phyloP scores from a whole-genome alignment of 2,113 vertebrate genomes.

The Callocephalon fimbriatum region DNA sequence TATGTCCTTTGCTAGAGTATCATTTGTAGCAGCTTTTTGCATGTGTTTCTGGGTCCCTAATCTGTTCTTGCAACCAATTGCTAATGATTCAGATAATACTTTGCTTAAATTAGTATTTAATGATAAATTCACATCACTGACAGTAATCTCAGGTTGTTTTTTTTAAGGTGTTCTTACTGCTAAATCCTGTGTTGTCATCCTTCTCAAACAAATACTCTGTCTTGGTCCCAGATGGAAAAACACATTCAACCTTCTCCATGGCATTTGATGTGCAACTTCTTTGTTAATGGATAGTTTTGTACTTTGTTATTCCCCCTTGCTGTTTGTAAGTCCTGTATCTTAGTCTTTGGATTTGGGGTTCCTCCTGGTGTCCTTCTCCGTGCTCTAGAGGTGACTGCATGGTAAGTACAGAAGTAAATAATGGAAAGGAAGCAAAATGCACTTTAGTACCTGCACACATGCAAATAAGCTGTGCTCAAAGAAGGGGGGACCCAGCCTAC shows the following conservation, averaged over 20 bases:
- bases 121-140: not conserved
- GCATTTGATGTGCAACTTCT: not conserved
- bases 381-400: fast-evolving
- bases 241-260: not conserved
- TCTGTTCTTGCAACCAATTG: not conserved
- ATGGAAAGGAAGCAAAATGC: not conserved
- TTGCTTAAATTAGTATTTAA: not conserved
- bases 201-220: not conserved
- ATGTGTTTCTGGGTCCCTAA: not conserved
- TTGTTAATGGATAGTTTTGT: not conserved
- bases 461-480: fast-evolving
- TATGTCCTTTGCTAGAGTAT: not conserved
- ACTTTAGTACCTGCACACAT: fast-evolving
- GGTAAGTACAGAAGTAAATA: fast-evolving
- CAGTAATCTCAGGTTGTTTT: not conserved
- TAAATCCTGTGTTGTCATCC: not conserved
- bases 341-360: not conserved
- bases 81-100: not conserved
- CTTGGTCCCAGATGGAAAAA: not conserved
- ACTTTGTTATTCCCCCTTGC: no score
- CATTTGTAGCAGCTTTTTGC: not conserved
- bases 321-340: not conserved
- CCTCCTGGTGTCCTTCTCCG: not conserved
- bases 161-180: not conserved
- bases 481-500: not conserved